Percentiles rank a stretch among this genome's conserved stretches.
These are phyloP conservation scores for Peromyscus polionotus DNA, from an alignment of 2,113 vertebrate genomes.

Conservation along the genomic window DNA sequence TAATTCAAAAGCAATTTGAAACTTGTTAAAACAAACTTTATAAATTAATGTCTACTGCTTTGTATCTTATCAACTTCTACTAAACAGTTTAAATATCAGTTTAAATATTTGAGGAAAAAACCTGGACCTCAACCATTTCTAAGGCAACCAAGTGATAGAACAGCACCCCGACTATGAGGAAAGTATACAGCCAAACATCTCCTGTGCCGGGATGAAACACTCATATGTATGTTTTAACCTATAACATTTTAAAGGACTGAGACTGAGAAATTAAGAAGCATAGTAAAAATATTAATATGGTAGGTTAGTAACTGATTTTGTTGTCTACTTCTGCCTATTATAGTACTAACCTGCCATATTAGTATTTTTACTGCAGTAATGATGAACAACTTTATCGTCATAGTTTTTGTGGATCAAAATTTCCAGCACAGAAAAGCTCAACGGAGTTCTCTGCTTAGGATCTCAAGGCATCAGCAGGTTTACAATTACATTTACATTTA, in stretches of 20 bases:
- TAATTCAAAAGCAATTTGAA: slow-evolving; percentile 19
- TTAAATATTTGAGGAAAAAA: background rate
- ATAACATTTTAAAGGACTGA: no score
- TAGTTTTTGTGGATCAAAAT: background rate
- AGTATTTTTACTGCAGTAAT: slow-evolving; percentile 5
- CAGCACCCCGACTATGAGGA: no score
- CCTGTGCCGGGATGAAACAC: no score
- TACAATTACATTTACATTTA: background rate
- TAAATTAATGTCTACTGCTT: slow-evolving; percentile 13
- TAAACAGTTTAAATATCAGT: background rate
- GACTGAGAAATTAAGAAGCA: no score
- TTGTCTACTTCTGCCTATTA: no score
- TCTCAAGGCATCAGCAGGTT: slow-evolving; percentile 3
- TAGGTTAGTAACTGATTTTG: no score
- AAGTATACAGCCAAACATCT: no score
- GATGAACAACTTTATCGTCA: background rate
- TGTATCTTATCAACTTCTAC: background rate
- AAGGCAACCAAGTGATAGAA: background rate
- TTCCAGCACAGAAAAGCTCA: background rate
- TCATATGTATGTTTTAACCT: no score
- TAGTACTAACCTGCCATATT: background rate
- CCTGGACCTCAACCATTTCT: background rate
- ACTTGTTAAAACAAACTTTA: background rate
- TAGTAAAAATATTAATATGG: no score
- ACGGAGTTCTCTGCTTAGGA: background rate